Base-by-base conservation (phyloP, 2,797 vertebrate species). In the Gila robusta region DNA sequence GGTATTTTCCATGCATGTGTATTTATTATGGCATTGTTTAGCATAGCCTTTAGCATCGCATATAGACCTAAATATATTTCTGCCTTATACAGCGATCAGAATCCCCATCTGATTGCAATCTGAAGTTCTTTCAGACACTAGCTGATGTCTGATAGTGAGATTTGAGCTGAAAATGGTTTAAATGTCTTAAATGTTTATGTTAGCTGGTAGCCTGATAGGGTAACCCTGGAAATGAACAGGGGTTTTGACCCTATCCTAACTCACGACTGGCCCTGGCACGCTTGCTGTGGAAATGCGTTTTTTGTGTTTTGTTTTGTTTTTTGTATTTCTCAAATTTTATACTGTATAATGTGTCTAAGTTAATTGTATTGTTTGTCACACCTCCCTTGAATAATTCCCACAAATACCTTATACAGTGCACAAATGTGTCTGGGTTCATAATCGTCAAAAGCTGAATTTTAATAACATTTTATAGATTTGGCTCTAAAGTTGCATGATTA, bases 381-480 rank as follows among this genome's bases (percentile, higher is more conserved):
- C n/a, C 52, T 44, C 54, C 39, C 23, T 47, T 83, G 39, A 84
- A 83, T 74, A 81, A 79, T 54, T 80, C 21, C 21, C 28, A 26
- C 35, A 73, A 59, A 79, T 73, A 56, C 44, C 69, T 79, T 56
- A 56, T 37, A 66, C 41, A 1, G 59, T 59, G 47, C 56, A 74
- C 41, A 41, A 66, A 52, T 84, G 9, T 67, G 56, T 23, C 26
- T n/a, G 8, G 37, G 21, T 59, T 84, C 37, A 76, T 80, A 37
- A 76, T 59, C 10, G 56, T 64, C 56, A 41, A 41, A 44, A 14
- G 80, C 35, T 28, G 77, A 44, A 35, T 84, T 70, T 49, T 76
- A 84, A 76, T 81, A 81, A 81, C 59, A 7, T 85, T 78, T 82
- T 85, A 83, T 71, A 83, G 76, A 79, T 37, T 85, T 71, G 28